Evolutionary conservation across 1,140 invertebrate species (phyloP).

Genomic region (Steinernema feltiae): DNA sequence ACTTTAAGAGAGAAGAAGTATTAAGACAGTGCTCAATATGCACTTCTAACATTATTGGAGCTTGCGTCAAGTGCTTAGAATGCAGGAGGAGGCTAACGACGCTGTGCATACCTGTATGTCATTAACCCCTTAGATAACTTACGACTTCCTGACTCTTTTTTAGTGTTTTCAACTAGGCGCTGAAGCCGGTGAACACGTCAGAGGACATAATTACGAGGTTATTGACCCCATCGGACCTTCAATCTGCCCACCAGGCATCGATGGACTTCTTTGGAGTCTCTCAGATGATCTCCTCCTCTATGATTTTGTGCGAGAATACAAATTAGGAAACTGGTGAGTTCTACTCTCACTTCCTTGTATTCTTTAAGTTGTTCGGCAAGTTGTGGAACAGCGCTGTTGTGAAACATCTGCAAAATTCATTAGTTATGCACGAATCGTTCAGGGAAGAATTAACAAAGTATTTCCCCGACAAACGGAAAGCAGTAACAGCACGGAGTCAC

Average conservation of each 20-base stretch:
- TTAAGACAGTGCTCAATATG: not conserved
- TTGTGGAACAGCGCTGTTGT: too few relatives aligned
- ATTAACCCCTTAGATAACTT: not conserved
- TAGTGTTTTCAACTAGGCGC: not conserved
- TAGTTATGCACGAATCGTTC: too few relatives aligned
- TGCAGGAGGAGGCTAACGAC: not conserved
- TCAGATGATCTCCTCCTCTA: not conserved
- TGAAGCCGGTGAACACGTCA: not conserved
- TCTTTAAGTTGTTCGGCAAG: too few relatives aligned
- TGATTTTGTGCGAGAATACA: not conserved
- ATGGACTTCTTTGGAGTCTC: not conserved
- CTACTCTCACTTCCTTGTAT: too few relatives aligned
- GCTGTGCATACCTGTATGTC: not conserved
- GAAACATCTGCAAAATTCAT: too few relatives aligned
- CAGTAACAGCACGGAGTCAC: not conserved
- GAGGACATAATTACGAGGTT: conserved; percentile 2
- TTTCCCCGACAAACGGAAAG: not conserved
- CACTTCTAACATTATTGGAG: not conserved
- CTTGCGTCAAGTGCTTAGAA: not conserved
- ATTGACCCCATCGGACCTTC: not conserved
- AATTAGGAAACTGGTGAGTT: not conserved
- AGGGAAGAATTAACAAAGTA: not conserved
- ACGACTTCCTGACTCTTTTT: not conserved
- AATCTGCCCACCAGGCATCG: not conserved
- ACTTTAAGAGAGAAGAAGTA: not conserved